Percentiles rank a stretch among this genome's conserved stretches.
phyloP scores from a whole-genome alignment of 2,888 invertebrate genomes.

The Hypsopygia costalis region DNA sequence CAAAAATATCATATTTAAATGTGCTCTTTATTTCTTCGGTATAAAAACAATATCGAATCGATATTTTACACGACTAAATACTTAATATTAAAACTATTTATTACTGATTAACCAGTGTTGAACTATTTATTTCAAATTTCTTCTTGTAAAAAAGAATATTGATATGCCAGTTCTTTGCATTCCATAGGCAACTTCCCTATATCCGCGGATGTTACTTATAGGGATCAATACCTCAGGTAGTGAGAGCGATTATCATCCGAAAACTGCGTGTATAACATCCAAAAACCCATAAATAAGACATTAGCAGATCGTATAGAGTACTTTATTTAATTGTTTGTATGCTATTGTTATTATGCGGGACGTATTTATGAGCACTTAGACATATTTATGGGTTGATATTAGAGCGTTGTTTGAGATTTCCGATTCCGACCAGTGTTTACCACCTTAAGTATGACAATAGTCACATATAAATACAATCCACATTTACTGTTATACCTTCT shows the following conservation, averaged over 20 bases:
- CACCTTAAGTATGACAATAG: too few species aligned
- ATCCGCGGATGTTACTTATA: constrained; percentile 34
- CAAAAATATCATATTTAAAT: too few species aligned
- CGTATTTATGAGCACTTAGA: constrained; percentile 41
- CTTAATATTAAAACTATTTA: too few species aligned
- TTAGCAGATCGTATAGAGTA: constrained; percentile 63
- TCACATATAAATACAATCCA: too few species aligned
- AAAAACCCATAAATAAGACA: constrained; percentile 75
- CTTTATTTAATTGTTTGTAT: constrained; percentile 54
- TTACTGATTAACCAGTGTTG: too few species aligned
- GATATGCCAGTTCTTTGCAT: neutral
- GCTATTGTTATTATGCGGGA: constrained; percentile 39
- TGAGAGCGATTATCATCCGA: constrained; percentile 64
- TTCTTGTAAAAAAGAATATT: too few species aligned
- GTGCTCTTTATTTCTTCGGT: too few species aligned
- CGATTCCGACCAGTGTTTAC: too few species aligned
- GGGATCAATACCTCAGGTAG: constrained; percentile 52
- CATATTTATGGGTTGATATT: constrained; percentile 23
- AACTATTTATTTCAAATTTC: too few species aligned
- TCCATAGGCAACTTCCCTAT: constrained; percentile 14
- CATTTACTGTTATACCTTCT: too few species aligned
- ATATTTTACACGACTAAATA: too few species aligned
- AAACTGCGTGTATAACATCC: constrained; percentile 59
- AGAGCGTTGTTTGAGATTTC: constrained; percentile 16
- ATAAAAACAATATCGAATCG: too few species aligned